Conservation (phyloP, 2,113 vertebrate species). For the Blennius ocellaris region DNA sequence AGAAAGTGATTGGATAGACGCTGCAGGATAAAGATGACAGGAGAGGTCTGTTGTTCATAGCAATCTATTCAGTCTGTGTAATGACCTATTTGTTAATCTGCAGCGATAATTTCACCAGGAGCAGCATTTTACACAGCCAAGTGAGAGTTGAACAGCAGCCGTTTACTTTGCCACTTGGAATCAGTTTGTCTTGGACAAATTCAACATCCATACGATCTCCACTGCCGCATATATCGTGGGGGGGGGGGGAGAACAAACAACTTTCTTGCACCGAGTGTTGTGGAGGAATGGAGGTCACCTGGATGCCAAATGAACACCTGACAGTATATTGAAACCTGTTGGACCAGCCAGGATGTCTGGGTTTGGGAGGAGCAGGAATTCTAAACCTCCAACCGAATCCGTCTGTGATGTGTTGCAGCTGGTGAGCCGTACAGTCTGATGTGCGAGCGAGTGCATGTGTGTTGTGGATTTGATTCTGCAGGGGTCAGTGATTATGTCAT, state of each 20-base stretch:
- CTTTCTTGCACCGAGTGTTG: background rate
- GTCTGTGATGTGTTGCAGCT: slow-evolving; percentile 84
- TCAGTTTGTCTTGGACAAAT: slow-evolving; percentile 1
- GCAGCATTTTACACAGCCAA: slow-evolving; percentile 6
- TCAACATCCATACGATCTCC: background rate
- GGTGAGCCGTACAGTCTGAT: slow-evolving; percentile 83
- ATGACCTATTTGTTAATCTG: slow-evolving; percentile 44
- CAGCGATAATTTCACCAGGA: background rate
- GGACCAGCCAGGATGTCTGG: slow-evolving; percentile 70
- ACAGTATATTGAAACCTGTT: slow-evolving; percentile 15
- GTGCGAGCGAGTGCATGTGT: slow-evolving; percentile 17
- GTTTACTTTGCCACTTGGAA: slow-evolving; percentile 10
- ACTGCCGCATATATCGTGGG: background rate
- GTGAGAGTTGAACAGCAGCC: slow-evolving; percentile 4
- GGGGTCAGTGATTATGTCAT: slow-evolving; percentile 42
- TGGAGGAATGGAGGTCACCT: background rate
- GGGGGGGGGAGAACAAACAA: background rate
- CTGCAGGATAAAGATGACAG: slow-evolving; percentile 44
- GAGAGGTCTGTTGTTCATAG: slow-evolving; percentile 24
- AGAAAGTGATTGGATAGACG: slow-evolving; percentile 38
- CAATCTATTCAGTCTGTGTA: slow-evolving; percentile 40
- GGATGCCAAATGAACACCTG: slow-evolving; percentile 15
- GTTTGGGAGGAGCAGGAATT: slow-evolving; percentile 72
- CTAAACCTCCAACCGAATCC: slow-evolving; percentile 79
- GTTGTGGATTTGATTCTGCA: slow-evolving; percentile 28